Base-by-base conservation (phyloP, 2,888 invertebrate genomes). In the Cheilosia urbana region DNA sequence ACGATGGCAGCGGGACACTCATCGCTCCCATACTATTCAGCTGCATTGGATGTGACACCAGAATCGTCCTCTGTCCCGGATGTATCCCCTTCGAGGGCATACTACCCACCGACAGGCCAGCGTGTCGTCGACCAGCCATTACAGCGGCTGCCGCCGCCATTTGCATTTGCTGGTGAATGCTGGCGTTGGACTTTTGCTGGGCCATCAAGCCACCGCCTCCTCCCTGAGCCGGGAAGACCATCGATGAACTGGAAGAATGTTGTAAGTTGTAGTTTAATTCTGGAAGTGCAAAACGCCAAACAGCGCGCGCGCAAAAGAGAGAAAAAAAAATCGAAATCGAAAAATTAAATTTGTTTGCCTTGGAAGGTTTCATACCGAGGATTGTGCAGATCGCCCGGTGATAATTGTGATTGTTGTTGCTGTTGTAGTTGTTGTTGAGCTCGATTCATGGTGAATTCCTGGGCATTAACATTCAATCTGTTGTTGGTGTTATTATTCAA, bases 401-500 rank as follows among this genome's bases (percentile, higher is more conserved):
- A 87, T 79, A 58, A 40, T 71, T 51, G 53, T 77, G 37, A 37
- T 49, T 71, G 83, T 68, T 82, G 78, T 87, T 82, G 75, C 62
- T 79, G 84, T 72, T 79, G 83, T 72, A 4, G 37, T 37, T 11
- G 37, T 37, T 37, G 37, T 37, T 51, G 51, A 51, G 83, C 75
- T 83, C 83, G 87, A 88, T 88, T 95, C 96, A 96, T 96, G 90
- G 96, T 96, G 93, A 97, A 97, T 94, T 97, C 97, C 93, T 97
- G 97, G 82, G 97, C 97, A 93, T 97, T 96, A 88, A 96, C 97
- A 92, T 97, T 97, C 89, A 97, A 93, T 93, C 95, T 95, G 91
- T 95, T 85, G 85, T 85, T 85, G 66, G 76, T 60, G 57, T 85
- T 85, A 66, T 71, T 85, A 62, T 85, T 95, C 89, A 89, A 85